Conservation (phyloP, 1,140 invertebrate species). For the Samia ricini region DNA sequence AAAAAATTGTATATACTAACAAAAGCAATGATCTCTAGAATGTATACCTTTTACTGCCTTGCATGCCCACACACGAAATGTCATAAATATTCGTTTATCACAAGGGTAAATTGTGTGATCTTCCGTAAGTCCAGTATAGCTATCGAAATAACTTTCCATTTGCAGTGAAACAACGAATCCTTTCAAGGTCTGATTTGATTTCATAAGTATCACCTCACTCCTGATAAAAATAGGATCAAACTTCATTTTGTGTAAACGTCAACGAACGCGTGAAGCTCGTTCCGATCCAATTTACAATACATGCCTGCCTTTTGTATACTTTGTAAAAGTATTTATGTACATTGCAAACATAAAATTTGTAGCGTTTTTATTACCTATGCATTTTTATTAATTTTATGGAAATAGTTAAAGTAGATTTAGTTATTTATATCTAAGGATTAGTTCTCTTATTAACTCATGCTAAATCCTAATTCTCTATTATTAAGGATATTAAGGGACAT, state of each 20-base stretch:
- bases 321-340: neutral
- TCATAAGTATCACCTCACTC: constrained; percentile 11
- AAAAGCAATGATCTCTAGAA: neutral
- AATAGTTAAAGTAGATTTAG: no score
- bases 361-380: no score
- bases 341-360: no score
- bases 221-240: constrained; percentile 37
- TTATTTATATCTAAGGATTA: no score
- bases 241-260: constrained; percentile 36
- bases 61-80: neutral
- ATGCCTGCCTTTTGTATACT: neutral
- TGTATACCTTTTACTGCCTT: neutral
- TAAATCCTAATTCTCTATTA: no score
- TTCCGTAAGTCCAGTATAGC: neutral
- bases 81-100: neutral
- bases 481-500: no score
- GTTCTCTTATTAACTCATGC: no score
- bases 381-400: no score
- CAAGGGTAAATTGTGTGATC: neutral
- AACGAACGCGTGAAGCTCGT: constrained; percentile 15
- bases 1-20: no score
- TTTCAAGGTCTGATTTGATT: neutral
- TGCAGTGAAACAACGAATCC: neutral
- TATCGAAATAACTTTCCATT: neutral
- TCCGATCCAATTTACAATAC: constrained; percentile 37